Percentiles rank a stretch among this genome's conserved stretches.
Evolutionary conservation across 2,888 invertebrate genomes (phyloP).

Genomic region (Campaea margaritaria): DNA sequence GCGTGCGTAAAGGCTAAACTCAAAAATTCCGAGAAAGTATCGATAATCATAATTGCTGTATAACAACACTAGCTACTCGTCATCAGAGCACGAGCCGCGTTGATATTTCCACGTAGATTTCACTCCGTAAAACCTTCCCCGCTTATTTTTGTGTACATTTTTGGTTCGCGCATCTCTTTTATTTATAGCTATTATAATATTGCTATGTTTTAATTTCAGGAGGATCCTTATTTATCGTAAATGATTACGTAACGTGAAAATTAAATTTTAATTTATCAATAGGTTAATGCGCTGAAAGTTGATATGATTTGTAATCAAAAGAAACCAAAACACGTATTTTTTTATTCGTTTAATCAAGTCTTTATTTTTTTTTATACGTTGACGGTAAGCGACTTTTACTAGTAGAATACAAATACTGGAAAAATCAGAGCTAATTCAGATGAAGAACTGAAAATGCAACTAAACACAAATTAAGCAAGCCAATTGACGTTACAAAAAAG

Average conservation of each 20-base stretch:
- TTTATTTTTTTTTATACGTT: no score
- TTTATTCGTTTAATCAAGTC: no score
- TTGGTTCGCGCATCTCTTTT: constrained; percentile 76
- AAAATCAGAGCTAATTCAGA: no score
- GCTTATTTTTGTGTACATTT: constrained; percentile 81
- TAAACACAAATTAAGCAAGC: no score
- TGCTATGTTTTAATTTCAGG: constrained; percentile 33
- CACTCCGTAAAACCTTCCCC: constrained; percentile 81
- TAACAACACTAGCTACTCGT: constrained; percentile 74
- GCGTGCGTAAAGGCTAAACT: no score
- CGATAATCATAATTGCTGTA: constrained; percentile 47
- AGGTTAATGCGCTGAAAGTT: background rate
- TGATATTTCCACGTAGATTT: constrained; percentile 85
- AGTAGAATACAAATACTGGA: no score
- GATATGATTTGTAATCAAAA: no score
- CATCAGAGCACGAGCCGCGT: constrained; percentile 79
- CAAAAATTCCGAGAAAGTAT: no score
- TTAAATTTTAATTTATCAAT: background rate
- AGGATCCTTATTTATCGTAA: background rate
- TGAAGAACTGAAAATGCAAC: no score
- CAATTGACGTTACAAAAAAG: no score
- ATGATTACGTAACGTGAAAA: background rate
- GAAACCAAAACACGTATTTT: no score
- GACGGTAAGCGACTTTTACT: no score
- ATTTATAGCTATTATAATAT: constrained; percentile 71